Percentiles rank a stretch among this genome's conserved stretches.
phyloP scores from a whole-genome alignment of 2,113 vertebrate genomes.

The Colinus virginianus region DNA sequence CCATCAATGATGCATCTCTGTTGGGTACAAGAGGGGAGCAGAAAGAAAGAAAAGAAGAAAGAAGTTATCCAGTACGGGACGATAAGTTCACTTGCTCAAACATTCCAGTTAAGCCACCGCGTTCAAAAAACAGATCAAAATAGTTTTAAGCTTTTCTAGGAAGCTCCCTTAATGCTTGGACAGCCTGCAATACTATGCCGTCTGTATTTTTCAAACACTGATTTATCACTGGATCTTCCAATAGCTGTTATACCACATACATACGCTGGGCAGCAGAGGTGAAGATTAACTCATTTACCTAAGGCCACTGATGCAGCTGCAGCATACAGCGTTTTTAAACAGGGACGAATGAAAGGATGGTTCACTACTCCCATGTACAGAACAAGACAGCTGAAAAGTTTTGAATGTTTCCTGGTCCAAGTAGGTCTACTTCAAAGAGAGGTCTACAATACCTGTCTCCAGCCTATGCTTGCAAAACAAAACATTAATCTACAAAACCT shows the following conservation, averaged over 20 bases:
- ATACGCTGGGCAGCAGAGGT: not conserved
- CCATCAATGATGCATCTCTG: slow-evolving; percentile 98
- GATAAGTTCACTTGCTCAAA: not conserved
- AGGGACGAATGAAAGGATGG: not conserved
- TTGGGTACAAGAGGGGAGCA: not conserved
- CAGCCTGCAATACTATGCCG: not conserved
- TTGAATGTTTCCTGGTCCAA: not conserved
- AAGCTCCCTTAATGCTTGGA: not conserved
- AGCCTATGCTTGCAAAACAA: not conserved
- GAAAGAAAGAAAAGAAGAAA: not conserved
- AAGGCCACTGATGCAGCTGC: not conserved
- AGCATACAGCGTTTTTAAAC: not conserved
- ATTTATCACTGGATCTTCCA: not conserved
- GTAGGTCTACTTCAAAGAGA: not conserved
- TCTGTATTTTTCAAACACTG: not conserved
- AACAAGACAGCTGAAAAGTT: not conserved
- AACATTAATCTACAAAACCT: not conserved
- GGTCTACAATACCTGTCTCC: not conserved
- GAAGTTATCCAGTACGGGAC: not conserved
- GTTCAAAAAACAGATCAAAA: not conserved
- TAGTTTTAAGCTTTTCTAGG: not conserved
- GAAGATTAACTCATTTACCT: not conserved
- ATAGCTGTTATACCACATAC: not conserved
- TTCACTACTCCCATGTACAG: accelerated
- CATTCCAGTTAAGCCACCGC: not conserved